These are phyloP conservation scores for Pipa parva DNA, from an alignment of 2,113 vertebrate species.

Conservation along the genomic window DNA sequence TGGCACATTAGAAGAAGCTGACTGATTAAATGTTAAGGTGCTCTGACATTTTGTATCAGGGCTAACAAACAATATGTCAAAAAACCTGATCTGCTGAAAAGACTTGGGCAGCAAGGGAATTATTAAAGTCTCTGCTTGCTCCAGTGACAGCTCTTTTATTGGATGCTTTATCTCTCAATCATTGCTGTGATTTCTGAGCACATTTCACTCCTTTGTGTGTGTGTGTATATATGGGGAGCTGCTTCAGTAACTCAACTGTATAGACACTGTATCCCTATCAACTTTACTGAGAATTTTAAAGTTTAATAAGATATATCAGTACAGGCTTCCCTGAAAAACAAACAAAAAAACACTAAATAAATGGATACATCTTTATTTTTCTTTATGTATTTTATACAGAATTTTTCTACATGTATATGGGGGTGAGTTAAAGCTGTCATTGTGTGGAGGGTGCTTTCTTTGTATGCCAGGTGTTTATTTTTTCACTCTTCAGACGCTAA, in stretches of 20 bases:
- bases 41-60: slow-evolving; percentile 15
- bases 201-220: background rate
- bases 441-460: too few species aligned
- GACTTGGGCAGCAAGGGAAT: slow-evolving; percentile 4
- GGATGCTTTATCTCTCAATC: slow-evolving; percentile 16
- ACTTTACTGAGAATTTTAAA: too few species aligned
- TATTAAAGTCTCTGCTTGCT: background rate
- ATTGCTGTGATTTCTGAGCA: background rate
- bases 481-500: too few species aligned
- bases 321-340: too few species aligned
- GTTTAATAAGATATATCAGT: too few species aligned
- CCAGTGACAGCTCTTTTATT: slow-evolving; percentile 17
- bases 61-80: slow-evolving; percentile 24
- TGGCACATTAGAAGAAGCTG: slow-evolving; percentile 3
- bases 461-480: too few species aligned
- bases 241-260: background rate
- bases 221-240: background rate
- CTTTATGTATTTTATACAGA: too few species aligned
- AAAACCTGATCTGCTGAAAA: slow-evolving; percentile 8
- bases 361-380: too few species aligned
- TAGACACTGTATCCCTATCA: background rate
- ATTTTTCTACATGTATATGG: too few species aligned
- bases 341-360: too few species aligned
- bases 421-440: too few species aligned
- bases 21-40: slow-evolving; percentile 24